phyloP scores from a whole-genome alignment of 2,113 vertebrate genomes.

The Phylloscopus trochiloides region DNA sequence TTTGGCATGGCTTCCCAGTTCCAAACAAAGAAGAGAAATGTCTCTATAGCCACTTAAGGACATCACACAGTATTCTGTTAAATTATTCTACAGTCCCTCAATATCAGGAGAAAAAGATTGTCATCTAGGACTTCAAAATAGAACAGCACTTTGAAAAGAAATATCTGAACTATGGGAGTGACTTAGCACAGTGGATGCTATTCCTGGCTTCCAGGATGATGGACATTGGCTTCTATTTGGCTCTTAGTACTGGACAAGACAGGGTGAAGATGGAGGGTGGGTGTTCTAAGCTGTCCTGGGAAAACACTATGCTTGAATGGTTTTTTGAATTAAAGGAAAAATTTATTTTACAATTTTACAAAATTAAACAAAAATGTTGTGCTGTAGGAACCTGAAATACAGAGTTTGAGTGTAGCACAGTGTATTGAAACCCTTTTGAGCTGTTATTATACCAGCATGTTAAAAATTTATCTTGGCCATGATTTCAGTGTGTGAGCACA shows the following conservation, averaged over 20 bases:
- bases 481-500: neutral
- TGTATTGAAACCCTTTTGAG: neutral
- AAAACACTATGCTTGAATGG: neutral
- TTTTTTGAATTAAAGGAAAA: neutral
- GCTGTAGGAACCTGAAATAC: neutral
- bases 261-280: neutral
- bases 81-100: neutral
- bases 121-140: neutral
- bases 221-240: neutral
- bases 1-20: neutral
- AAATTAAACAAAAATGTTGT: neutral
- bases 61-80: neutral
- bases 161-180: neutral
- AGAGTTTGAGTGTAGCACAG: neutral
- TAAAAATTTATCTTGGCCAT: neutral
- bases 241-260: neutral
- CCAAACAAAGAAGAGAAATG: neutral
- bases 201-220: neutral
- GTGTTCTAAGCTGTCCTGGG: neutral
- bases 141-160: neutral
- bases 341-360: no score
- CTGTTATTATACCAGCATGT: neutral
- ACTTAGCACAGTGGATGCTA: accelerated
- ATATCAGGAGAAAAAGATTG: neutral
- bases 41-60: neutral